Evolutionary conservation across 2,888 invertebrate genomes (phyloP).

Genomic region (Leptinotarsa haldemani): DNA sequence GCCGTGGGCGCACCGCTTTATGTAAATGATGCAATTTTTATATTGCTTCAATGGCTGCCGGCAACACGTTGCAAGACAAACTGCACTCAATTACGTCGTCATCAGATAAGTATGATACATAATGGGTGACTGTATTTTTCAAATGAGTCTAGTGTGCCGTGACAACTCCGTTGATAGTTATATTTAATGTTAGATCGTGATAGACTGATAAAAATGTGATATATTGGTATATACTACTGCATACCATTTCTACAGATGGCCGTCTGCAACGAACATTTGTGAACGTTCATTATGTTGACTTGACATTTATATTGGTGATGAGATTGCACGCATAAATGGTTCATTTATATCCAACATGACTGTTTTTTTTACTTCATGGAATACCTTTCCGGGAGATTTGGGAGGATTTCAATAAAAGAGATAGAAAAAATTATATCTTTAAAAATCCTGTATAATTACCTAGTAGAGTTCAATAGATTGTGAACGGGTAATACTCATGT

Average conservation of each 20-base stretch:
- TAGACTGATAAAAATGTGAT: not conserved
- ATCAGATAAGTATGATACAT: slow-evolving; percentile 9
- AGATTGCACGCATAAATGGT: not conserved
- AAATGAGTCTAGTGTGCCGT: not conserved
- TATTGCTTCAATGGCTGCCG: slow-evolving; percentile 21
- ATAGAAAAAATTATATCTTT: too few species aligned
- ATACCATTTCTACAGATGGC: not conserved
- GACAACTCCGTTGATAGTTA: not conserved
- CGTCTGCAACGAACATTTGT: slow-evolving; percentile 6
- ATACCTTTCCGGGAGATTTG: too few species aligned
- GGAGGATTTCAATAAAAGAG: too few species aligned
- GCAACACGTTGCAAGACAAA: slow-evolving; percentile 19
- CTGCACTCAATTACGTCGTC: slow-evolving; percentile 12
- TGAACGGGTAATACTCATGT: too few species aligned
- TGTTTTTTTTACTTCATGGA: too few species aligned
- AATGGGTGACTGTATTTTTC: slow-evolving; percentile 12
- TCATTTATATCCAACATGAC: not conserved
- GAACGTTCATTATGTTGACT: not conserved
- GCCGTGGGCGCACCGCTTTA: slow-evolving; percentile 23
- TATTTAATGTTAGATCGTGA: not conserved
- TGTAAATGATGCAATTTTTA: slow-evolving; percentile 37
- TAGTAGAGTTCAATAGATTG: too few species aligned
- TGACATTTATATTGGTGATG: not conserved
- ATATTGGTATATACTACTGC: not conserved
- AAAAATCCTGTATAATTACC: too few species aligned